phyloP scores from a whole-genome alignment of 2,113 vertebrate genomes.

The Anguilla rostrata region DNA sequence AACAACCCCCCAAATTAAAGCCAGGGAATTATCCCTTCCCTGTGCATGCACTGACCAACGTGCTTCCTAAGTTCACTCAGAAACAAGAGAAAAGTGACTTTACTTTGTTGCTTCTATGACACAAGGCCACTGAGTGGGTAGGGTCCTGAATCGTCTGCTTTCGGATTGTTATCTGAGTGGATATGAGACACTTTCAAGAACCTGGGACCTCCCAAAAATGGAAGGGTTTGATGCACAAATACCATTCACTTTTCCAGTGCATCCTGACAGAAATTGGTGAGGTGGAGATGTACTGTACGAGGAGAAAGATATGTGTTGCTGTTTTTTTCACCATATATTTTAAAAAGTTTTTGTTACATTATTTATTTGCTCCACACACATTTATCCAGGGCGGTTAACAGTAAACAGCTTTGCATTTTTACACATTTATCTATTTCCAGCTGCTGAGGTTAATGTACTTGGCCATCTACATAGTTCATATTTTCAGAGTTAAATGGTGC shows the following conservation, averaged over 20 bases:
- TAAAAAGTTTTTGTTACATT: neutral
- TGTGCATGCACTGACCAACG: constrained; percentile 29
- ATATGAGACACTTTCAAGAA: neutral
- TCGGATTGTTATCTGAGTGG: neutral
- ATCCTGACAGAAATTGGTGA: neutral
- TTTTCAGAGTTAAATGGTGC: neutral
- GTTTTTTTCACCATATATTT: neutral
- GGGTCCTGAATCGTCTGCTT: constrained; percentile 34
- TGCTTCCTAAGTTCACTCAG: constrained; percentile 54
- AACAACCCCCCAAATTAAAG: neutral
- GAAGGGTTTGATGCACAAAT: neutral
- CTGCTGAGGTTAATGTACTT: neutral
- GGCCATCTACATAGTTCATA: neutral
- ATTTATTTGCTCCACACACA: neutral
- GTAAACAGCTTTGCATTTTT: neutral
- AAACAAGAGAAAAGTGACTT: constrained; percentile 63
- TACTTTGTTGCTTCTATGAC: constrained; percentile 41
- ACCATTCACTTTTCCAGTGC: neutral
- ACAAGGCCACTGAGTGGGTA: constrained; percentile 32
- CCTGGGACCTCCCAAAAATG: neutral
- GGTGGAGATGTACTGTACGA: neutral
- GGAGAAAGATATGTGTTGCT: neutral
- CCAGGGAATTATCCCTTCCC: neutral
- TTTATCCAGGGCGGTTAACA: neutral
- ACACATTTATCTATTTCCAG: neutral